Conservation (phyloP, 53 echinoderm and acorn worm genomes). For the Luidia sarsii region DNA sequence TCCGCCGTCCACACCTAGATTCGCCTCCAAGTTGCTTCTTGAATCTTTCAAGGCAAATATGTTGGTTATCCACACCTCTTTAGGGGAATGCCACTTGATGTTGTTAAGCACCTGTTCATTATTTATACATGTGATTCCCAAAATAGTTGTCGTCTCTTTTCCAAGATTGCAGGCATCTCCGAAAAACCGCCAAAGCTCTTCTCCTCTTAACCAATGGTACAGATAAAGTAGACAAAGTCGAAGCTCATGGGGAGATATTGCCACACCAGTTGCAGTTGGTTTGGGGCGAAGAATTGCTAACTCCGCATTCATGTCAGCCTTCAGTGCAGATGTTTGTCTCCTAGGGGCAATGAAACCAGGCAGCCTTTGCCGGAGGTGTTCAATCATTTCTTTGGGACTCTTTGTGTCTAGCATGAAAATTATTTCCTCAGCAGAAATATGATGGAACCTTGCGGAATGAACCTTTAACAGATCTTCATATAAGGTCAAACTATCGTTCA, state of each 20-base stretch:
- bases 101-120: constrained; percentile 22
- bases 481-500: neutral
- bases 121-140: constrained; percentile 24
- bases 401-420: constrained; percentile 27
- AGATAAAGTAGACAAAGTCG: too few species aligned
- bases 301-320: too few species aligned
- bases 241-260: too few species aligned
- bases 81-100: constrained; percentile 34
- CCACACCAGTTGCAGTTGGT: too few species aligned
- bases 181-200: too few species aligned
- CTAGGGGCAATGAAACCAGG: constrained; percentile 27
- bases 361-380: constrained; percentile 8
- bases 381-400: constrained; percentile 9
- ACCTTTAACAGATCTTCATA: constrained; percentile 3
- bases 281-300: too few species aligned
- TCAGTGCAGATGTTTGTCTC: neutral
- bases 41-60: constrained; percentile 30
- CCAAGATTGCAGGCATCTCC: too few species aligned
- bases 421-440: constrained; percentile 25
- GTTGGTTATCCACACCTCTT: constrained; percentile 42
- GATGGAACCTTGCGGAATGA: constrained; percentile 7
- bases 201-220: too few species aligned
- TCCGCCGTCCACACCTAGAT: constrained; percentile 22
- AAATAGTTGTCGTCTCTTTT: neutral
- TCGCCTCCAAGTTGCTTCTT: constrained; percentile 20